Conservation (phyloP, 2,113 vertebrate genomes). For the Clarias batrachus region DNA sequence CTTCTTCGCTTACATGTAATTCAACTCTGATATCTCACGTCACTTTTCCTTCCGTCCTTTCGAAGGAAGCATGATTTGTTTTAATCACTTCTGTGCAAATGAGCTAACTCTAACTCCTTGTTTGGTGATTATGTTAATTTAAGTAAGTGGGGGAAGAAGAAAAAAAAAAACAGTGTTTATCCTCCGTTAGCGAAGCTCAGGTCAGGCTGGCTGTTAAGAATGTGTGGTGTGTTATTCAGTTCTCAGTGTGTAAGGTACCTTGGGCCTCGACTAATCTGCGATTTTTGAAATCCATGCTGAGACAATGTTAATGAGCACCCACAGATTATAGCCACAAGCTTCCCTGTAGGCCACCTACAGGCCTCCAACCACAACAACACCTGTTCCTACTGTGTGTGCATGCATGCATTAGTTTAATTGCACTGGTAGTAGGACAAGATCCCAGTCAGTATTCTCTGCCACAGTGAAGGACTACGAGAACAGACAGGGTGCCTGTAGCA, state of each 20-base stretch:
- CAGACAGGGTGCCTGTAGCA: not conserved
- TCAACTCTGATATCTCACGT: conserved; percentile 3
- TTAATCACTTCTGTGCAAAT: conserved; percentile 11
- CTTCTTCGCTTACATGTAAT: not conserved
- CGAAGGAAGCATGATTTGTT: not conserved
- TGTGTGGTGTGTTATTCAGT: conserved; percentile 41
- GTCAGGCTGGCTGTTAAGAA: conserved; percentile 42
- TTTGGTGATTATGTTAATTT: not conserved
- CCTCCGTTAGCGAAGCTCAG: conserved; percentile 17
- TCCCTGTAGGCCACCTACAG: conserved; percentile 38
- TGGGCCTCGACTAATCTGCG: conserved; percentile 50
- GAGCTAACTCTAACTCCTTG: not conserved
- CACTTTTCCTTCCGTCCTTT: not conserved
- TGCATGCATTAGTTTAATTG: conserved; percentile 17
- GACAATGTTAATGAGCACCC: conserved; percentile 49
- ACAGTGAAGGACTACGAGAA: not conserved
- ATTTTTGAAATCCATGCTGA: conserved; percentile 45
- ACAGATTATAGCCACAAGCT: conserved; percentile 42
- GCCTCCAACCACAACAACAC: conserved; percentile 41
- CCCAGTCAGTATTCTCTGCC: not conserved
- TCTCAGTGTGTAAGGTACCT: conserved; percentile 47
- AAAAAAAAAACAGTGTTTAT: conserved; percentile 34
- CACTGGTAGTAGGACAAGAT: not conserved
- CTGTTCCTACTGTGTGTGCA: conserved; percentile 30
- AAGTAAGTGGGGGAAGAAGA: not conserved